phyloP scores from a whole-genome alignment of 2,113 vertebrate genomes.

The Pomatorhinus ruficollis region DNA sequence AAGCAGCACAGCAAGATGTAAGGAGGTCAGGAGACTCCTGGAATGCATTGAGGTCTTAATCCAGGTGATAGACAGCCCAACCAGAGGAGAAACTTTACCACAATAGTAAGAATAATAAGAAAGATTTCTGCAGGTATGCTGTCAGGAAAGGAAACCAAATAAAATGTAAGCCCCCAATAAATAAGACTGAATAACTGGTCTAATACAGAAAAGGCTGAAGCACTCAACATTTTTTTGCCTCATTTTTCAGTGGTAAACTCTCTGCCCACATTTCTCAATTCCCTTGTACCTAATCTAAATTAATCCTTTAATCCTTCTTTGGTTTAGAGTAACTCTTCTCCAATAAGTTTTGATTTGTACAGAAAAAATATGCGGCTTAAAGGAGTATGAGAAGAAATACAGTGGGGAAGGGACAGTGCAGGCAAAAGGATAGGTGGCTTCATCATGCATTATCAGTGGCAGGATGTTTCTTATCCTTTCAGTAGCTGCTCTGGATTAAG shows the following conservation, averaged over 20 bases:
- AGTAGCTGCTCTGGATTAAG: neutral
- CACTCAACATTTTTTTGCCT: neutral
- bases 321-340: neutral
- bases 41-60: neutral
- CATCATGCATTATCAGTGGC: neutral
- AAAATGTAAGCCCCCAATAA: neutral
- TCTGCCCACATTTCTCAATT: neutral
- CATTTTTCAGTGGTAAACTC: neutral
- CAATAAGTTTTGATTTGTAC: neutral
- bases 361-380: neutral
- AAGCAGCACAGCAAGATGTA: neutral
- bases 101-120: neutral
- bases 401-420: neutral
- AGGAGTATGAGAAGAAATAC: neutral
- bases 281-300: neutral
- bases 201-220: neutral
- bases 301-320: neutral
- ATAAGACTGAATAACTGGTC: neutral
- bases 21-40: neutral
- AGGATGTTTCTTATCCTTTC: neutral
- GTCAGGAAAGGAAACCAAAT: neutral
- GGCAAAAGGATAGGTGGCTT: neutral
- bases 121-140: neutral
- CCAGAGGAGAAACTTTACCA: neutral
- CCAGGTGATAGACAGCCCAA: neutral